Base-by-base conservation (phyloP, 2,113 vertebrate species). In the Petrocephalus microphthalmus region DNA sequence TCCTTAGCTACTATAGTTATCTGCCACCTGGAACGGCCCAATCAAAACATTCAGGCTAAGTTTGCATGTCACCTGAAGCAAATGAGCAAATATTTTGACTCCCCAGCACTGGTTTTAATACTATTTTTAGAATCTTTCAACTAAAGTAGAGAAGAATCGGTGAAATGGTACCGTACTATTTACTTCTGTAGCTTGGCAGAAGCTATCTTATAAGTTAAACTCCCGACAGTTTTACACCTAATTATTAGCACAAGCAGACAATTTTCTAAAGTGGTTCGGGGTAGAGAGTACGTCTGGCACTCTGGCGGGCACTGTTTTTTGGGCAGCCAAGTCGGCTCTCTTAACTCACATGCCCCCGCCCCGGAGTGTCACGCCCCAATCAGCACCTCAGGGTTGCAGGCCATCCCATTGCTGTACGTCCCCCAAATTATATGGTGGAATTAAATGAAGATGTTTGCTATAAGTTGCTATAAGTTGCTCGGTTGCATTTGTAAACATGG, bases 401-500 rank as follows among this genome's bases (percentile, higher is more conserved):
- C 22, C 52, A 8, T 13, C 85, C 71, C 87, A 86, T 92, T 90
- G 89, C 90, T 1, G 3, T 4, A 54, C 15, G 33, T 64, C 17
- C 87, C 0, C 81, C 92, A 93, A 92, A 93, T 94, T 93, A 93
- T 92, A 91, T 74, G 92, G 83, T 89, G 91, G 92, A 92, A 90
- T 71, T 89, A 88, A 91, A 84, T 81, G 91, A 92, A 87, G 2
- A 52, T 92, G 94, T 94, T 94, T 93, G 93, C 92, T 89, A 91
- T 91, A 91, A 87, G 91, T 94, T 93, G 93, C 92, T 89, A 91
- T 91, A 91, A 87, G 91, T 90, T 90, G 91, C 92, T 90, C 22
- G 86, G 25, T 45, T 37, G 90, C 74, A 91, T 89, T 93, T 93
- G 89, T 95, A 96, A 95, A 95, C 94, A 94, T 93, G 94, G 88